phyloP scores from a whole-genome alignment of 1,140 invertebrate species.

The Calosoma granatense region DNA sequence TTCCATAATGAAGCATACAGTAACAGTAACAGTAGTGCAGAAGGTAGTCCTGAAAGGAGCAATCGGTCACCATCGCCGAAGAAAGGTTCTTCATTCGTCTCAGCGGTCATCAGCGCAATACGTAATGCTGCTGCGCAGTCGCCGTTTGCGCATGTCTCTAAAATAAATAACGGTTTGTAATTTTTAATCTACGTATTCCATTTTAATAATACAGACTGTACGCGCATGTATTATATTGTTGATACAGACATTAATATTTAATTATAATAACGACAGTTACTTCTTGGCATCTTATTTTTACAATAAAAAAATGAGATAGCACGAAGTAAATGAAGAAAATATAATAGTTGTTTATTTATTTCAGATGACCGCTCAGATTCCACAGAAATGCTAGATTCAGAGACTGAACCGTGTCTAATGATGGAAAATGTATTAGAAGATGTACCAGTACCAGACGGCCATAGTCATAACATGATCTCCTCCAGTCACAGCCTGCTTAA shows the following conservation, averaged over 20 bases:
- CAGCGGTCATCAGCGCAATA: slow-evolving; percentile 56
- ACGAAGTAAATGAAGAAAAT: too few relatives aligned
- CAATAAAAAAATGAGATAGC: not conserved
- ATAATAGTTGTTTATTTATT: not conserved
- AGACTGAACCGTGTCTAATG: slow-evolving; percentile 68
- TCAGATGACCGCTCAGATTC: slow-evolving; percentile 37
- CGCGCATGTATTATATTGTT: too few relatives aligned
- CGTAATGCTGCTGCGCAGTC: slow-evolving; percentile 46
- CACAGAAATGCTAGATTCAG: slow-evolving; percentile 60
- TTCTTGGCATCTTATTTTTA: too few relatives aligned
- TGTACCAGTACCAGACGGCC: slow-evolving; percentile 50
- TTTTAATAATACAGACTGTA: too few relatives aligned
- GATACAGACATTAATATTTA: too few relatives aligned
- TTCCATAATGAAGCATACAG: slow-evolving; percentile 66
- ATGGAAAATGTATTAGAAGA: slow-evolving; percentile 63
- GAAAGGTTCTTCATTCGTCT: slow-evolving; percentile 51
- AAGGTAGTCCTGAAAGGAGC: slow-evolving; percentile 46
- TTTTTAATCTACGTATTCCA: too few relatives aligned
- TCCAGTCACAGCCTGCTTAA: slow-evolving; percentile 35
- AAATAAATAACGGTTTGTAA: slow-evolving; percentile 4
- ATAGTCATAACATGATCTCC: slow-evolving; percentile 58
- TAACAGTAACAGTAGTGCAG: slow-evolving; percentile 46
- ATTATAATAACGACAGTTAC: too few relatives aligned
- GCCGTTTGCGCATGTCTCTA: slow-evolving; percentile 30
- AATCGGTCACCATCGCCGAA: slow-evolving; percentile 43